Conservation (phyloP, 2,888 invertebrate species). For the Colostygia pectinataria region DNA sequence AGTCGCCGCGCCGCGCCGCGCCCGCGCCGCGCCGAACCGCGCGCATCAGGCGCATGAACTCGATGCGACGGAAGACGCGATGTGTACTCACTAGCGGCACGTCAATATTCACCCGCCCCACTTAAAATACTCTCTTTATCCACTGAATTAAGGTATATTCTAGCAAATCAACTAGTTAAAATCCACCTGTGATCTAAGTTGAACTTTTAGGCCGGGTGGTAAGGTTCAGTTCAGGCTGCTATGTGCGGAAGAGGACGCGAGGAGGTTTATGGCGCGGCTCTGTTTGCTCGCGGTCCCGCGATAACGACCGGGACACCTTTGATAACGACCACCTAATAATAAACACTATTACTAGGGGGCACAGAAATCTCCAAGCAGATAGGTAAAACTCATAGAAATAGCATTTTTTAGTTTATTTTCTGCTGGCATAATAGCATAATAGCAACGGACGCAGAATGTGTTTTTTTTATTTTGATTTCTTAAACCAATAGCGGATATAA, state of each 20-base stretch:
- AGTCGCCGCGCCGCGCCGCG: too few species aligned
- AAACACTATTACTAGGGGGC: conserved; percentile 9
- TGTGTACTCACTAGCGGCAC: conserved; percentile 21
- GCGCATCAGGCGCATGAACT: conserved; percentile 10
- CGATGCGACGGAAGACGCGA: conserved; percentile 24
- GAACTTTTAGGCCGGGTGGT: not conserved
- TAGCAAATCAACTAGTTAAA: conserved; percentile 1
- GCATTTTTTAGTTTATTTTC: too few species aligned
- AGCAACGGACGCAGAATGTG: too few species aligned
- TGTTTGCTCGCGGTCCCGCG: conserved; percentile 37
- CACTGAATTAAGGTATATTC: conserved; percentile 1
- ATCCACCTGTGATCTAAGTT: not conserved
- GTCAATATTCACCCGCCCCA: conserved; percentile 12
- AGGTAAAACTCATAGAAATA: too few species aligned
- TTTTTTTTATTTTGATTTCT: too few species aligned
- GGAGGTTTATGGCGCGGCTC: conserved; percentile 27
- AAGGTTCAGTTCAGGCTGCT: conserved; percentile 6
- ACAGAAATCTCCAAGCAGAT: not conserved
- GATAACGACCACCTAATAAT: conserved; percentile 19
- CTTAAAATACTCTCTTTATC: conserved; percentile 9
- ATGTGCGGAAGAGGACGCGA: not conserved
- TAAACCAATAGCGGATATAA: too few species aligned
- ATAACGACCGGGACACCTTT: conserved; percentile 18
- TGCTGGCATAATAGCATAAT: too few species aligned
- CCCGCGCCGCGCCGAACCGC: too few species aligned